Percentiles rank a stretch among this genome's conserved stretches.
Conservation (phyloP, 1,140 invertebrate genomes). For the Sinonovacula constricta region DNA sequence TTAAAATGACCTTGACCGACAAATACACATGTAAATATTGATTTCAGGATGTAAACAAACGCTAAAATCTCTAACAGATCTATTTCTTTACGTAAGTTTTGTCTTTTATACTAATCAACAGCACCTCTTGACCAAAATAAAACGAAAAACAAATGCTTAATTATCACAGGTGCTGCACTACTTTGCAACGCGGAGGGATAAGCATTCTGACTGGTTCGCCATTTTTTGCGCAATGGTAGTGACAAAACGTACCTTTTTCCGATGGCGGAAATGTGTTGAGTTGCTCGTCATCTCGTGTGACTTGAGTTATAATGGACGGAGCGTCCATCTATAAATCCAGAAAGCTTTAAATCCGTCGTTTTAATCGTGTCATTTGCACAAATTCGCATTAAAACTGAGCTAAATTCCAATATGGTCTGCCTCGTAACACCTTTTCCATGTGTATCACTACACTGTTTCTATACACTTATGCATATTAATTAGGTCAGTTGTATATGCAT, state of each 20-base stretch:
- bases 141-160: background rate
- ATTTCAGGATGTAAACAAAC: slow-evolving; percentile 22
- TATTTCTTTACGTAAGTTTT: too few relatives aligned
- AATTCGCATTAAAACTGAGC: slow-evolving; percentile 4
- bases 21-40: slow-evolving; percentile 41
- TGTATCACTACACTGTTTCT: slow-evolving; percentile 55
- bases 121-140: background rate
- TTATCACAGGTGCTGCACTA: slow-evolving; percentile 41
- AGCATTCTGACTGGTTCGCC: slow-evolving; percentile 41
- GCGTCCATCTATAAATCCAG: slow-evolving; percentile 91
- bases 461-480: slow-evolving; percentile 51
- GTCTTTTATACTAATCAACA: background rate
- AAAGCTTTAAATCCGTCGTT: slow-evolving; percentile 69
- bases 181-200: slow-evolving; percentile 36
- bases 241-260: slow-evolving; percentile 89
- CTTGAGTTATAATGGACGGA: slow-evolving; percentile 98
- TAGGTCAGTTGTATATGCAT: slow-evolving; percentile 35
- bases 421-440: slow-evolving; percentile 28
- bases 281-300: slow-evolving; percentile 97
- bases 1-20: slow-evolving; percentile 42
- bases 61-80: background rate
- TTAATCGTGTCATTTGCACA: slow-evolving; percentile 48
- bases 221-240: slow-evolving; percentile 46
- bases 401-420: slow-evolving; percentile 38
- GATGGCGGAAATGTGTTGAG: slow-evolving; percentile 90